Evolutionary conservation across 2,113 vertebrate species (phyloP).

Genomic region (Rhabdornis inornatus): DNA sequence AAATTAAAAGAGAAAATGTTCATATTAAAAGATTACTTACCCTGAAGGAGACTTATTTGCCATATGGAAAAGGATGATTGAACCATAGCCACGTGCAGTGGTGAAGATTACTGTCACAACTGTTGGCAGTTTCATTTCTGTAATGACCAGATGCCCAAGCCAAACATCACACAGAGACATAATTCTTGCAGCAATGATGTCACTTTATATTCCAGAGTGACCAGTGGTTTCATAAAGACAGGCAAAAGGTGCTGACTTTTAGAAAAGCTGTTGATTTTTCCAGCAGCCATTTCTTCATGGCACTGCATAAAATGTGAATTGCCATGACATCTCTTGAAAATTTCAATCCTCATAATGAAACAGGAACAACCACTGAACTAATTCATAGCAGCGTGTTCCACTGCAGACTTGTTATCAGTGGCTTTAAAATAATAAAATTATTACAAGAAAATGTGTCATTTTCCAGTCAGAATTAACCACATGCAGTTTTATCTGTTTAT

Average conservation of each 20-base stretch:
- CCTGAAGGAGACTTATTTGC: conserved; percentile 4
- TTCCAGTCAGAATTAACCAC: not conserved
- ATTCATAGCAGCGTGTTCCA: conserved; percentile 13
- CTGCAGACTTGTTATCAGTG: not conserved
- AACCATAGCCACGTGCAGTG: conserved; percentile 1
- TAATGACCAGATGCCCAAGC: conserved; percentile 7
- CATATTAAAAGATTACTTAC: not conserved
- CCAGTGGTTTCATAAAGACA: conserved; percentile 25
- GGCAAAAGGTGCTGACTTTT: conserved; percentile 40
- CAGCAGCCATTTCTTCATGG: conserved; percentile 20
- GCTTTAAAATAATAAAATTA: conserved; percentile 6
- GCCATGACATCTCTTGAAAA: conserved; percentile 31
- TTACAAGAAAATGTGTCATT: not conserved
- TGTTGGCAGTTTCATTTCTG: not conserved
- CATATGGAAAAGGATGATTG: conserved; percentile 8
- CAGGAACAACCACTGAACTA: conserved; percentile 9
- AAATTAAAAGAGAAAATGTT: not conserved
- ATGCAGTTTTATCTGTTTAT: not conserved
- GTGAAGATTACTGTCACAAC: not conserved
- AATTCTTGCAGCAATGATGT: conserved; percentile 4
- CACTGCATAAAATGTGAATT: conserved; percentile 57
- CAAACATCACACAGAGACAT: not conserved
- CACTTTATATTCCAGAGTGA: conserved; percentile 36
- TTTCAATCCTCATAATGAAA: conserved; percentile 64
- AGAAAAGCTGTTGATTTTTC: conserved; percentile 37